phyloP scores from a whole-genome alignment of 2,797 vertebrate species.

The Kryptopterus vitreolus region DNA sequence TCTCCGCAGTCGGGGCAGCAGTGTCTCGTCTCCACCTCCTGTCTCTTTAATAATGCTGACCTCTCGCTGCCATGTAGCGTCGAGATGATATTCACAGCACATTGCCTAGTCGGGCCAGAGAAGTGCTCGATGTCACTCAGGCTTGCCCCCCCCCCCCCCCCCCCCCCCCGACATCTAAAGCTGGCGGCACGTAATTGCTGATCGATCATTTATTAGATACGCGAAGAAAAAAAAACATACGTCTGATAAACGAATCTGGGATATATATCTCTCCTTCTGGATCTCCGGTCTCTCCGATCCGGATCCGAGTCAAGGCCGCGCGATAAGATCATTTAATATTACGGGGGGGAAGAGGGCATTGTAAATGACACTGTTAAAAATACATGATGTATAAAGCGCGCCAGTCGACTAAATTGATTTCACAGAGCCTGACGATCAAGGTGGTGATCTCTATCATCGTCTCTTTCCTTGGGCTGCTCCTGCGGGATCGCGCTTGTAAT shows the following conservation, averaged over 20 bases:
- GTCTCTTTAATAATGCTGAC: conserved; percentile 55
- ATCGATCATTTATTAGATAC: not conserved
- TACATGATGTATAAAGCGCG: conserved; percentile 50
- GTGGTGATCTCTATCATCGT: conserved; percentile 55
- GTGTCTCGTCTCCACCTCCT: not conserved
- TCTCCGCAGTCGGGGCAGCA: conserved; percentile 17
- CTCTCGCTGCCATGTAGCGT: conserved; percentile 47
- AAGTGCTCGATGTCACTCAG: conserved; percentile 41
- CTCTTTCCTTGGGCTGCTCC: conserved; percentile 45
- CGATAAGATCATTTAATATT: conserved; percentile 45
- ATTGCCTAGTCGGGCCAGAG: not conserved
- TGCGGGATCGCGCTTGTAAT: conserved; percentile 52
- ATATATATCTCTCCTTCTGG: too few relatives aligned
- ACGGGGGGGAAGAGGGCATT: conserved; percentile 46
- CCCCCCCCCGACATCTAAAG: not conserved
- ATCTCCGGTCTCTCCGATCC: conserved; percentile 11
- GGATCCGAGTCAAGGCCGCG: conserved; percentile 28
- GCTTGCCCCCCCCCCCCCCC: not conserved
- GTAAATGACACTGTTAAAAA: conserved; percentile 51
- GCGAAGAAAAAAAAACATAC: not conserved
- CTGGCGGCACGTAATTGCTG: not conserved
- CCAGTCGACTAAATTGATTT: conserved; percentile 54
- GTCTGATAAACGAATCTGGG: conserved; percentile 17
- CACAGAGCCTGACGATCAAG: conserved; percentile 60
- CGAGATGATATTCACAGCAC: conserved; percentile 17